phyloP scores from a whole-genome alignment of 2,113 vertebrate genomes.

The Oncorhynchus kisutch region DNA sequence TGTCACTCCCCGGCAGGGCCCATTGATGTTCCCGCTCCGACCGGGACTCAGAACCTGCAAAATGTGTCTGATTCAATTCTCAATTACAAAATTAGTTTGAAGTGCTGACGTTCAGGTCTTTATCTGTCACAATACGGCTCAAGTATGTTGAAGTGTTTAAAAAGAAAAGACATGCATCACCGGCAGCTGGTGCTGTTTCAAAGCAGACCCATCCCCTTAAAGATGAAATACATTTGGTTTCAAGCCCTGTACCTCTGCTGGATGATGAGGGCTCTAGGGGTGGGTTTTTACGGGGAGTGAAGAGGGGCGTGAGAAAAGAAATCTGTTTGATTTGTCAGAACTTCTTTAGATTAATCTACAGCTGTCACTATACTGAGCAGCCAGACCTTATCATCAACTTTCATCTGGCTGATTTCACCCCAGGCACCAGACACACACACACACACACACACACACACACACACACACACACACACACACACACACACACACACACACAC shows the following conservation, averaged over 20 bases:
- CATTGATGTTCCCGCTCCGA: slow-evolving; percentile 59
- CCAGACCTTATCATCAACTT: slow-evolving; percentile 83
- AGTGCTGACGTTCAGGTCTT: slow-evolving; percentile 85
- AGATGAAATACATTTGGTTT: slow-evolving; percentile 99
- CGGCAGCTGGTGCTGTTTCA: slow-evolving; percentile 91
- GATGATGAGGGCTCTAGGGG: slow-evolving; percentile 88
- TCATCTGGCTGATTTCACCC: slow-evolving; percentile 89
- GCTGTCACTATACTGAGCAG: slow-evolving; percentile 95
- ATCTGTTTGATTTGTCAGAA: slow-evolving; percentile 98
- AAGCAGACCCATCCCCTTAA: slow-evolving; percentile 87
- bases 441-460: no score
- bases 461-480: no score
- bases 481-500: slow-evolving; percentile 10
- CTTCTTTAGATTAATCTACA: slow-evolving; percentile 99
- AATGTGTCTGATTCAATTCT: slow-evolving; percentile 74
- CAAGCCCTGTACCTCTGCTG: slow-evolving; percentile 86
- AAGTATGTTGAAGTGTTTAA: slow-evolving; percentile 87
- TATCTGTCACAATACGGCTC: slow-evolving; percentile 95
- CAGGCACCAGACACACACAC: slow-evolving; percentile 68
- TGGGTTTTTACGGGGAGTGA: slow-evolving; percentile 72
- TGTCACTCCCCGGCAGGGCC: slow-evolving; percentile 51
- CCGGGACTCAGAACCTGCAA: slow-evolving; percentile 61
- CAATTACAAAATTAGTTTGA: slow-evolving; percentile 95
- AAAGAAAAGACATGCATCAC: slow-evolving; percentile 47
- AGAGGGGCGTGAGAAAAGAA: slow-evolving; percentile 60